Base-by-base conservation (phyloP, 2,888 invertebrate species). In the Macaria liturata region DNA sequence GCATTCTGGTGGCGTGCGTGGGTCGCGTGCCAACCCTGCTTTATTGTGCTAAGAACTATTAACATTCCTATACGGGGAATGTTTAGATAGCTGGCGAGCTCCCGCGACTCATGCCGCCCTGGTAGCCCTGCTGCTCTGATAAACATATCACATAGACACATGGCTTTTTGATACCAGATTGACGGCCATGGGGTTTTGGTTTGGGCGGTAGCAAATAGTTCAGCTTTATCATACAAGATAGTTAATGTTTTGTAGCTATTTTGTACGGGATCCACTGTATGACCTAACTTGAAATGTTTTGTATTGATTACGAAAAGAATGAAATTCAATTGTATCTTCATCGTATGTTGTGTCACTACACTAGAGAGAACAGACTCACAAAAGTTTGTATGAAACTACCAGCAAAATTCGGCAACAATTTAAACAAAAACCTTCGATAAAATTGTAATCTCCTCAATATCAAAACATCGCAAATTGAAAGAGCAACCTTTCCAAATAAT, bases 51-150 rank as follows among this genome's bases (percentile, higher is more conserved):
- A 74, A 78, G 76, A 80, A 86, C 88, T 88, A 90, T 91, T 89
- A 91, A 89, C 90, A 91, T 91, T 89, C 89, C 82, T 86, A 75
- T 80, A 76, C 74, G 79, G 85, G 68, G 87, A 88, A 87, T 89
- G 85, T 86, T 88, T 84, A 86, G 88, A 88, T 88, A 87, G 79
- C 83, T 83, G 59, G 64, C 20, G 20, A 20, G 20, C 64, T 67
- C 64, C 64, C 60, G 52, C 53, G 60, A 66, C 61, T 64, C 66
- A 68, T 66, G 64, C 62, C 49, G 46, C 54, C 66, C 64, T 68
- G 66, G 68, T 68, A 65, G 64, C 60, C 45, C 60, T 60, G 65
- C 67, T 69, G 64, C 60, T 46, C 60, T 60, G 65, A 68, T 69
- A 69, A 67, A 64, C 63, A 62, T 69, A 67, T 70, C 65, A 54